Evolutionary conservation across 2,888 invertebrate species (phyloP), one percentile per base, ranked within the genome.

Genomic region (Noctua comes): DNA sequence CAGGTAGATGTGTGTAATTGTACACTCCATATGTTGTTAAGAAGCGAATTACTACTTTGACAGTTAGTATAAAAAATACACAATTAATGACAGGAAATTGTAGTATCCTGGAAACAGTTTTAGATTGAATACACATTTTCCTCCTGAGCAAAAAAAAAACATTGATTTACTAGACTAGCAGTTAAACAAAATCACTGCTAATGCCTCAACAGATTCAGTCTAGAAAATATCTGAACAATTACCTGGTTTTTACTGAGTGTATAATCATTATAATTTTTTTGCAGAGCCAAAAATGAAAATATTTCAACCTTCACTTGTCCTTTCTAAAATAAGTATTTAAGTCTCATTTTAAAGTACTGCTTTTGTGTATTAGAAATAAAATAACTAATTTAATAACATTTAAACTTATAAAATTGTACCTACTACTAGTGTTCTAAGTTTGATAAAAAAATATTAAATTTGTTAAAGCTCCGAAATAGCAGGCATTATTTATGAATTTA

Each of bases 241-340:
- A 91, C 89, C 89, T 92, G 85, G 76, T 90, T 83, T 89, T 91
- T 10, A 91, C 65, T 31, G 91, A 88, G 82, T 91, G 92, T 93
- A 93, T 95, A 85, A 92, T 88, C 95, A 95, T 95, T 92, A 80
- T 90, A 70, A 3, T 62, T 64, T 21, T 59, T 31, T 43, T n/a
- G n/a, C n/a, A 43, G 43, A 16, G 24, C 36, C 36, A 31, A 21
- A n/a, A 43, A 31, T 6, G 5, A 31, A 57, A 71, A 21, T 48
- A 57, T 59, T 48, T 16, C 31, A 21, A 43, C 16, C 40, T 10
- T 48, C 31, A n/a, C 36, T 6, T 66, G 40, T 68, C 18, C 40
- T 27, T 64, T 64, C 65, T 66, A 54, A 48, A 59, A 54, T 31
- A 79, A 59, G 46, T 31, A 65, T 21, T 40, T n/a, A 27, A 8